Evolutionary conservation across 2,888 invertebrate species (phyloP).

Genomic region (Xestoiulus laeticollis): DNA sequence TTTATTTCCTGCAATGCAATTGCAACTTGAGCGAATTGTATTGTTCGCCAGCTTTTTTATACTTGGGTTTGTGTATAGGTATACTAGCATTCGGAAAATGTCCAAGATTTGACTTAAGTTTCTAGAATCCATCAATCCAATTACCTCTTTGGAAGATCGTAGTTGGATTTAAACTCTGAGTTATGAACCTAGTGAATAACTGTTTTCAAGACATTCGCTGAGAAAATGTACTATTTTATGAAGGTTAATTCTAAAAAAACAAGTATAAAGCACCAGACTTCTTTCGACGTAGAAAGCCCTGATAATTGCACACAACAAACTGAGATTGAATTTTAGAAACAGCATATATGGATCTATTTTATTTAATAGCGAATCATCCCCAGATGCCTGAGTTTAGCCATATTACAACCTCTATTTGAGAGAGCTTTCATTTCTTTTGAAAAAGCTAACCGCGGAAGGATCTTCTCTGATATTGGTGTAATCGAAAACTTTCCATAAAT

Average conservation of each 20-base stretch:
- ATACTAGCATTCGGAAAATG: neutral
- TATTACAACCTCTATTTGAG: neutral
- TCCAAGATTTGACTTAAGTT: neutral
- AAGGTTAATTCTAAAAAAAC: neutral
- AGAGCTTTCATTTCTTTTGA: neutral
- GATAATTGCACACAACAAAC: neutral
- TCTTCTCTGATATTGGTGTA: neutral
- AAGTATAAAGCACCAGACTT: too few species aligned
- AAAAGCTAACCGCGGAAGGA: neutral
- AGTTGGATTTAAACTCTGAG: slow-evolving; percentile 23
- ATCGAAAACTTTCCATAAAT: slow-evolving; percentile 34
- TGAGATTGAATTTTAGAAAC: neutral
- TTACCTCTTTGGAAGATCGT: slow-evolving; percentile 1
- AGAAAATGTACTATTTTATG: neutral
- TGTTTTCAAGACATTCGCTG: neutral
- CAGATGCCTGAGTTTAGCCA: neutral
- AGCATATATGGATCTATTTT: neutral
- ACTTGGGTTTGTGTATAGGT: neutral
- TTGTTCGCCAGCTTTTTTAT: neutral
- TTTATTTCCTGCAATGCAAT: neutral
- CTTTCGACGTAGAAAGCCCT: neutral
- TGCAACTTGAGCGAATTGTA: neutral
- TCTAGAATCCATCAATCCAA: slow-evolving; percentile 6
- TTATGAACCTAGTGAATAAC: neutral
- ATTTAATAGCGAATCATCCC: neutral